Evolutionary conservation across 2,113 vertebrate species (phyloP), one percentile per base, ranked within the genome.

Genomic region (Ivindomyrus marchei): DNA sequence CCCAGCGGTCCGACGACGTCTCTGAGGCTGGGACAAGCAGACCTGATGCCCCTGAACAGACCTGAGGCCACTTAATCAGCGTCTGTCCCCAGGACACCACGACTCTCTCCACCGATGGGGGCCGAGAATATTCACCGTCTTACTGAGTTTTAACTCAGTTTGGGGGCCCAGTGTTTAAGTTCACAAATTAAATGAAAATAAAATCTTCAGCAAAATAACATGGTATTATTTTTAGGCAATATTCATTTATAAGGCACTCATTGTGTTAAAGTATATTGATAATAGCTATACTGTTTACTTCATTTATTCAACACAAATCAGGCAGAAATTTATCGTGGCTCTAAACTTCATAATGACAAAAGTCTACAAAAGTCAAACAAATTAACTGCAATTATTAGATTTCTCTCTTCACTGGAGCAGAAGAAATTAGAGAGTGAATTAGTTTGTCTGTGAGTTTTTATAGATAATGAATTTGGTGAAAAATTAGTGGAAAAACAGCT

Each of bases 1-100:
- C 94, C 92, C 93, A 99, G 96, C 42, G 97, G 95, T 7, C 96
- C 96, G 85, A 97, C 91, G 91, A 98, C 94, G 91, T 93, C 95
- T n/a, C n/a, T n/a, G n/a, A n/a, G n/a, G n/a, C 49, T 90, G 42
- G 90, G 89, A 91, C 93, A 93, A 93, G 94, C 94, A 93, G 92
- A 94, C 91, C 77, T 90, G 88, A 39, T 84, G 89, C 53, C 84
- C 85, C 90, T 94, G 91, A 93, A 91, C 92, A 87, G 80, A 85
- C 87, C 91, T 92, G 27, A 91, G 91, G 89, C 90, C 91, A 93
- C 90, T 92, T 92, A 92, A 93, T 95, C 94, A 92, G 21, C 4
- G 89, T 53, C 93, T 94, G 93, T 92, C 94, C 92, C 39, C 46
- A 39, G 83, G 89, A 93, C 92, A 90, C 89, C 66, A 88, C 89